A percentile compares a stretch with the other conserved stretches of the same genome.
Conservation (phyloP, 2,113 vertebrate species). For the Corynorhinus townsendii region DNA sequence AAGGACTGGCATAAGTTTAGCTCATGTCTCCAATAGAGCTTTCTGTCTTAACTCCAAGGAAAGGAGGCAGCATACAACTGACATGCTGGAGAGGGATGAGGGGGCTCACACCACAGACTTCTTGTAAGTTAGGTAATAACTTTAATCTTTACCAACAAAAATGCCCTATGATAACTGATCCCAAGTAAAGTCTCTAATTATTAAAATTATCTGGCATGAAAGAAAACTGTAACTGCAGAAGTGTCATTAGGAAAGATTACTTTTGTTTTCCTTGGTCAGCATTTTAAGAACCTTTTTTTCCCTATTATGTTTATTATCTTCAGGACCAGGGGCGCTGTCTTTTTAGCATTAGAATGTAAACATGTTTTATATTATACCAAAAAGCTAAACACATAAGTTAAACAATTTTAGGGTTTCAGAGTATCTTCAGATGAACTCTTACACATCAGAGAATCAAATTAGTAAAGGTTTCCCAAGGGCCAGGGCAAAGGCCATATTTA, state of each 20-base stretch:
- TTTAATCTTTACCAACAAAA: not conserved
- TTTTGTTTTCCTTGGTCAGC: not conserved
- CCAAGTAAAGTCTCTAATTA: not conserved
- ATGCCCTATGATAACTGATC: not conserved
- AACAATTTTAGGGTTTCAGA: not conserved
- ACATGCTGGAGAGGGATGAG: not conserved
- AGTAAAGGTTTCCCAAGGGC: not conserved
- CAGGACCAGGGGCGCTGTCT: not conserved
- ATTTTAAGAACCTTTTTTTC: not conserved
- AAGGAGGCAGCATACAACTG: not conserved
- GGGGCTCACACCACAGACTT: not conserved
- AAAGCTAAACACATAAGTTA: not conserved
- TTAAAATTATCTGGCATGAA: not conserved
- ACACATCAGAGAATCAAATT: not conserved
- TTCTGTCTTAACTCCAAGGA: not conserved
- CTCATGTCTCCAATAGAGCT: not conserved
- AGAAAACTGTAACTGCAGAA: not conserved
- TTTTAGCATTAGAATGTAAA: not conserved
- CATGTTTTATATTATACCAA: not conserved
- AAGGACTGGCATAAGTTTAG: not conserved
- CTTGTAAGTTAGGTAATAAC: not conserved
- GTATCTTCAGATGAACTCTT: not conserved
- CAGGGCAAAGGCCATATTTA: not conserved
- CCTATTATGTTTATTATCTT: not conserved
- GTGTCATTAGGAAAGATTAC: not conserved